Percentiles rank a stretch among this genome's conserved stretches.
phyloP scores from a whole-genome alignment of 2,113 vertebrate species.

The Ovis aries region ARS-UI_Ramb_v3.0 NC_056056.1:167294501-167295000 shows the following conservation, averaged over 20 bases:
- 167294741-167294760: neutral
- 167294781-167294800: conserved; percentile 13
- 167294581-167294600: neutral
- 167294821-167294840: neutral
- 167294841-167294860: conserved; percentile 34
- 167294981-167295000: neutral
- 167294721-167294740: neutral
- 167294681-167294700: conserved; percentile 5
- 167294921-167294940: conserved; percentile 60
- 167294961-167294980: conserved; percentile 45
- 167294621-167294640: neutral
- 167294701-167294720: neutral
- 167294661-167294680: conserved; percentile 9
- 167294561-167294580: neutral
- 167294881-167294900: conserved; percentile 63
- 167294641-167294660: conserved; percentile 29
- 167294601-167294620: neutral
- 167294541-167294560: neutral
- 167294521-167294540: neutral
- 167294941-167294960: conserved; percentile 54
- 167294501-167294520: neutral
- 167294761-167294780: neutral
- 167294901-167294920: conserved; percentile 55
- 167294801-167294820: neutral
- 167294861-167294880: conserved; percentile 31